Conservation (phyloP, 1,140 invertebrate genomes). For the Sitobion miscanthi region DNA sequence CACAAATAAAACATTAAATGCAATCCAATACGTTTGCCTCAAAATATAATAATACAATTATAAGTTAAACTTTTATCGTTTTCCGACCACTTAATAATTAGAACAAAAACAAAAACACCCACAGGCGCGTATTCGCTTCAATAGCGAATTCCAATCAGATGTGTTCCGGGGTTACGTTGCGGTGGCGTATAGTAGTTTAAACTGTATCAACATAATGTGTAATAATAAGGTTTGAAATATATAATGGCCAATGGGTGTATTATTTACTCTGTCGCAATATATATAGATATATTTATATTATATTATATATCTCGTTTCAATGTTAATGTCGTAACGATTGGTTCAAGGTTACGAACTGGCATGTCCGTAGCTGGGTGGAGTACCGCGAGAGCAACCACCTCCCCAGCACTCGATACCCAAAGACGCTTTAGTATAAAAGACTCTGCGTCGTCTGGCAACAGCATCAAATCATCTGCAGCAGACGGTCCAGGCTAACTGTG, state of each 20-base stretch:
- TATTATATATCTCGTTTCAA: not conserved
- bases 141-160: not conserved
- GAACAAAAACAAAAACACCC: not conserved
- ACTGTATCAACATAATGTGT: not conserved
- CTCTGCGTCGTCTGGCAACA: not conserved
- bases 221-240: not conserved
- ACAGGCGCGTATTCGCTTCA: not conserved
- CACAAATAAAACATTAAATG: not conserved
- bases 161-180: not conserved
- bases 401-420: not conserved
- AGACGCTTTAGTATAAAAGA: not conserved
- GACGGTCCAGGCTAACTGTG: conserved; percentile 9
- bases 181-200: not conserved
- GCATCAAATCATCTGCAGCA: conserved; percentile 33
- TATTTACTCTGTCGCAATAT: not conserved
- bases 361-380: not conserved
- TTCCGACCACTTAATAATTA: not conserved
- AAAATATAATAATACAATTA: not conserved
- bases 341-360: not conserved
- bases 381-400: not conserved
- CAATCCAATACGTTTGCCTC: no score
- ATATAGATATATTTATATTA: not conserved
- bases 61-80: not conserved
- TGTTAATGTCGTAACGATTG: not conserved
- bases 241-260: not conserved